These are phyloP conservation scores for Ochropacha duplaris DNA, from an alignment of 2,888 invertebrate species.

Conservation along the genomic window DNA sequence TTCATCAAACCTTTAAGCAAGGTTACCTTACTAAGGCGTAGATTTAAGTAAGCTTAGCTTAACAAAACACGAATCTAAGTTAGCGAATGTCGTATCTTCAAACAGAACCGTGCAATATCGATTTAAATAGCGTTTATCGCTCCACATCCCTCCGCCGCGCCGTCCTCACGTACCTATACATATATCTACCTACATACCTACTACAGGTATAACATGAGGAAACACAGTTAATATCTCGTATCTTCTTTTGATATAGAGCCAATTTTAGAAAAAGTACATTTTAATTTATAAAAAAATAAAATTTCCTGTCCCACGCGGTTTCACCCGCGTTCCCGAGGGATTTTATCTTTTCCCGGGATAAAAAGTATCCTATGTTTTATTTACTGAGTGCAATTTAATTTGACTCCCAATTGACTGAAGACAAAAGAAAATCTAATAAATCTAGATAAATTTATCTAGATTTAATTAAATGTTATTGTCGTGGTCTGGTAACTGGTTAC, in stretches of 20 bases:
- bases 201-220: not conserved
- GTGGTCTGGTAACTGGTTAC: not conserved
- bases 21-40: not conserved
- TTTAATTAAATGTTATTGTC: no score
- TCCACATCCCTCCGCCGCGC: slow-evolving; percentile 38
- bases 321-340: no score
- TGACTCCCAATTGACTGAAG: no score
- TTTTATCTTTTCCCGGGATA: no score
- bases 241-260: not conserved
- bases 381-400: no score
- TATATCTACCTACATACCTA: not conserved
- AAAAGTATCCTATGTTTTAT: not conserved
- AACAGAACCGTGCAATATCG: slow-evolving; percentile 43
- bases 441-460: not conserved
- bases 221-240: not conserved
- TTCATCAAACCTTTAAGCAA: not conserved
- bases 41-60: slow-evolving; percentile 1
- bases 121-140: slow-evolving; percentile 47
- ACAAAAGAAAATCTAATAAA: no score
- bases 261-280: not conserved
- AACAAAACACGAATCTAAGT: slow-evolving; percentile 3
- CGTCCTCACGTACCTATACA: slow-evolving; percentile 11
- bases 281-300: not conserved
- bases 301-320: no score
- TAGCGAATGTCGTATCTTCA: slow-evolving; percentile 3